Percentiles rank a stretch among this genome's conserved stretches.
phyloP scores from a whole-genome alignment of 2,888 invertebrate species.

The Cactoblastis cactorum region DNA sequence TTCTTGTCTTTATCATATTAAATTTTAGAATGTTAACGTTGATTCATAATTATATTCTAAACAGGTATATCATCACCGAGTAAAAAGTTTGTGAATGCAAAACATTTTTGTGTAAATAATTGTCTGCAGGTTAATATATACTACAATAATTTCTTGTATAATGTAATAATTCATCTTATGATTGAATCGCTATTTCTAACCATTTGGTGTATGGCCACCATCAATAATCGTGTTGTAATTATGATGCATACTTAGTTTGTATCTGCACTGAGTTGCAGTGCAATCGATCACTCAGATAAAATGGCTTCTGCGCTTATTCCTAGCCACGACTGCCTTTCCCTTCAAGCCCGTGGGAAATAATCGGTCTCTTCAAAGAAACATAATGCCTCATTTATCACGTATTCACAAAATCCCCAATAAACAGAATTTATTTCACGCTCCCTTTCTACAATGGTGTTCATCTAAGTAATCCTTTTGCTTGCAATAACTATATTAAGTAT shows the following conservation, averaged over 20 bases:
- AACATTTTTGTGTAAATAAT: too few species aligned
- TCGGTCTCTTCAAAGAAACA: slow-evolving; percentile 11
- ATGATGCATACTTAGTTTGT: slow-evolving; percentile 20
- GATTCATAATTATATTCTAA: too few species aligned
- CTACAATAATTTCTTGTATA: not conserved
- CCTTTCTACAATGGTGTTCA: not conserved
- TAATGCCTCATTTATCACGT: slow-evolving; percentile 2
- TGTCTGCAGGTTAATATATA: too few species aligned
- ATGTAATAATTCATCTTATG: slow-evolving; percentile 16
- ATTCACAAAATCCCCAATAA: slow-evolving; percentile 1
- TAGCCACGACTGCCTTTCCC: slow-evolving; percentile 17
- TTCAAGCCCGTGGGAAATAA: slow-evolving; percentile 13
- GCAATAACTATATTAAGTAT: not conserved
- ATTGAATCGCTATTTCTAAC: slow-evolving; percentile 22
- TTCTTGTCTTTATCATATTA: too few species aligned
- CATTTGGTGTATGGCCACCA: slow-evolving; percentile 17
- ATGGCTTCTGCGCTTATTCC: slow-evolving; percentile 20
- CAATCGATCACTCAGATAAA: slow-evolving; percentile 25
- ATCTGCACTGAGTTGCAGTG: slow-evolving; percentile 11
- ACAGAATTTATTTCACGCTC: slow-evolving; percentile 7
- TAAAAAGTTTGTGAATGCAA: too few species aligned
- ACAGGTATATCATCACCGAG: too few species aligned
- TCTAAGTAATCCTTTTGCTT: not conserved
- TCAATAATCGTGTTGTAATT: slow-evolving; percentile 23
- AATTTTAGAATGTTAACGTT: too few species aligned